Evolutionary conservation across 2,888 invertebrate genomes (phyloP).

Genomic region (Drosophila meridionalis): DNA sequence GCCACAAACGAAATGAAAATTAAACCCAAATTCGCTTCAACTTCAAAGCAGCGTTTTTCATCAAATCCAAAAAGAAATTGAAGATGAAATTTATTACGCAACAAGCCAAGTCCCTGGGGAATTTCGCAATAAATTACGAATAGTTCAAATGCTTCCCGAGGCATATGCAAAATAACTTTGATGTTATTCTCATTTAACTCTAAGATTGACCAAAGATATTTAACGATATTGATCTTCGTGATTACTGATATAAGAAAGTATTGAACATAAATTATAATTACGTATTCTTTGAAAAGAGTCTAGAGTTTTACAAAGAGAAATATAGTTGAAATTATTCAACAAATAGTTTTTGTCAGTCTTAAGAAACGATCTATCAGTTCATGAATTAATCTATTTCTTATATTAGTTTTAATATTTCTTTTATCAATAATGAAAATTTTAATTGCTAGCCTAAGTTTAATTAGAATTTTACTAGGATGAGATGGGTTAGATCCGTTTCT

Average conservation of each 20-base stretch:
- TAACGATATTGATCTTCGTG: background rate
- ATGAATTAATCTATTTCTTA: no score
- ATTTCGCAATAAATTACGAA: conserved; percentile 39
- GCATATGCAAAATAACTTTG: conserved; percentile 37
- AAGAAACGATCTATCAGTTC: no score
- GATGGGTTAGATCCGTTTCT: no score
- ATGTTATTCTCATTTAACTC: conserved; percentile 12
- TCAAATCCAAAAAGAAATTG: conserved; percentile 24
- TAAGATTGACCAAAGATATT: background rate
- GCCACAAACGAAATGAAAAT: conserved; percentile 64
- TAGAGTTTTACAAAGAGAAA: no score
- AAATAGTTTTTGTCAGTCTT: no score
- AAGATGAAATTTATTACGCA: conserved; percentile 33
- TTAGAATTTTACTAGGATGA: no score
- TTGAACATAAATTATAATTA: background rate
- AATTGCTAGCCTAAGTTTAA: no score
- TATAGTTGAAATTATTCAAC: no score
- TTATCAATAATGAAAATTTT: no score
- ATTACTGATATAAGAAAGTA: background rate
- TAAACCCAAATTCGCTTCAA: conserved; percentile 55
- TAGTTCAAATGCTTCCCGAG: conserved; percentile 36
- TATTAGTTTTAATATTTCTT: no score
- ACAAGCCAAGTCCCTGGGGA: conserved; percentile 40
- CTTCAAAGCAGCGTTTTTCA: conserved; percentile 61
- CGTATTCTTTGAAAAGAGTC: no score